Evolutionary conservation across 2,888 invertebrate genomes (phyloP).

Genomic region (Agrotis exclamationis): DNA sequence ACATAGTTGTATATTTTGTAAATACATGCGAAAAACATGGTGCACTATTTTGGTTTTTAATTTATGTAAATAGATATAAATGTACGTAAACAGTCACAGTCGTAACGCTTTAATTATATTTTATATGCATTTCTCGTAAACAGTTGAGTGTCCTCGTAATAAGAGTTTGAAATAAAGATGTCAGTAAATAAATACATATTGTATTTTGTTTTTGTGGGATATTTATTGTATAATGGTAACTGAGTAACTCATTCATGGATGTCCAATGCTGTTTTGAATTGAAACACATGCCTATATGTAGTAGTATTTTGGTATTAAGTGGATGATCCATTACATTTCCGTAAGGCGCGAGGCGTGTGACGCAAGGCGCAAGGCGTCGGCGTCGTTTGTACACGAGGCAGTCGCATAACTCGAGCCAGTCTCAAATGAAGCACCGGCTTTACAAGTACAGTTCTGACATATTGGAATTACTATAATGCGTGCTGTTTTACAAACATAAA

Average conservation of each 20-base stretch:
- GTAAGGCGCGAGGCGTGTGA: slow-evolving; percentile 19
- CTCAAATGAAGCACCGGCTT: slow-evolving; percentile 49
- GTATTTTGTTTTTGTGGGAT: slow-evolving; percentile 44
- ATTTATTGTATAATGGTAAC: slow-evolving; percentile 44
- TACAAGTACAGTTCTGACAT: slow-evolving; percentile 62
- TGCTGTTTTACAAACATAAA: slow-evolving; percentile 64
- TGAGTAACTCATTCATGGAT: slow-evolving; percentile 50
- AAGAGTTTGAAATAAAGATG: slow-evolving; percentile 51
- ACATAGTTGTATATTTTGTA: slow-evolving; percentile 87
- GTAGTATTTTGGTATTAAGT: slow-evolving; percentile 50
- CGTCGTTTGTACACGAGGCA: slow-evolving; percentile 58
- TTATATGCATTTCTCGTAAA: slow-evolving; percentile 60
- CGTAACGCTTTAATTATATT: slow-evolving; percentile 66
- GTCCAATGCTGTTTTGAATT: slow-evolving; percentile 50
- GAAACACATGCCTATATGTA: slow-evolving; percentile 42
- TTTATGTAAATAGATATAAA: slow-evolving; percentile 74
- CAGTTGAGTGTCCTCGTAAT: slow-evolving; percentile 59
- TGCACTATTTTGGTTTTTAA: slow-evolving; percentile 83
- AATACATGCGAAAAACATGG: slow-evolving; percentile 83
- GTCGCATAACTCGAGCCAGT: slow-evolving; percentile 46
- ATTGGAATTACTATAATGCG: slow-evolving; percentile 59
- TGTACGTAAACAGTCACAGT: slow-evolving; percentile 73
- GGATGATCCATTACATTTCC: slow-evolving; percentile 48
- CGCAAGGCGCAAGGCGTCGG: slow-evolving; percentile 9
- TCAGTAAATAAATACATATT: slow-evolving; percentile 43